Evolutionary conservation across 92 coral and sea anemone species (phyloP), one percentile per base, ranked within the genome.

Genomic region (Epizoanthus fatuus): DNA sequence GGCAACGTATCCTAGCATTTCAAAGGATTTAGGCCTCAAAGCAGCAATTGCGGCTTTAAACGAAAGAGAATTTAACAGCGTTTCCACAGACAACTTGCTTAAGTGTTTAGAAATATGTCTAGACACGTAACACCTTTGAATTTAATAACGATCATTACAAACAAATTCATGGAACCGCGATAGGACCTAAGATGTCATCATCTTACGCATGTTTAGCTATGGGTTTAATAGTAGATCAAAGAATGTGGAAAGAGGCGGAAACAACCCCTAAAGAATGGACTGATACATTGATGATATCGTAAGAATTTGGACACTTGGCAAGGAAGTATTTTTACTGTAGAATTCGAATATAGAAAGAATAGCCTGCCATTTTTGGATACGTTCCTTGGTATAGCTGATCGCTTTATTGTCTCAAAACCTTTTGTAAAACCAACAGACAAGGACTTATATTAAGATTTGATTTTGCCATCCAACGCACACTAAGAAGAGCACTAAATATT

Each of bases 41-140:
- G 72, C 72, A 11, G 72, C 72, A 7, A 66, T 9, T 4, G 14
- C 15, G 14, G 72, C 47, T 15, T 5, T 66, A 9, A 66, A 66
- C 39, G 47, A 66, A 22, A 22, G 69, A 60, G 5, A 5, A 25
- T 0, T 10, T 25, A 60, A 60, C 14, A 60, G 15, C 7, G 19
- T 25, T n/a, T 60, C 66, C 15, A 60, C 66, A 16, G 66, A 60
- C 7, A 8, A 8, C 19, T 60, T 60, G 20, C 66, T 60, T 16
- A 60, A 60, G 19, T 60, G 66, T 60, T n/a, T 60, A 60, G 66
- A 60, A 60, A 60, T 60, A 13, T 60, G 66, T 60, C 19, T 60
- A n/a, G 66, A 60, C 6, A 60, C 66, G 25, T 16, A 60, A 60
- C 1, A 60, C 66, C 13, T 60, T 60, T 60, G 66, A 60, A n/a